A percentile compares a stretch with the other conserved stretches of the same genome.
These are phyloP conservation scores for Macrosiphum euphorbiae DNA, from an alignment of 2,888 invertebrate species.

Conservation along the genomic window DNA sequence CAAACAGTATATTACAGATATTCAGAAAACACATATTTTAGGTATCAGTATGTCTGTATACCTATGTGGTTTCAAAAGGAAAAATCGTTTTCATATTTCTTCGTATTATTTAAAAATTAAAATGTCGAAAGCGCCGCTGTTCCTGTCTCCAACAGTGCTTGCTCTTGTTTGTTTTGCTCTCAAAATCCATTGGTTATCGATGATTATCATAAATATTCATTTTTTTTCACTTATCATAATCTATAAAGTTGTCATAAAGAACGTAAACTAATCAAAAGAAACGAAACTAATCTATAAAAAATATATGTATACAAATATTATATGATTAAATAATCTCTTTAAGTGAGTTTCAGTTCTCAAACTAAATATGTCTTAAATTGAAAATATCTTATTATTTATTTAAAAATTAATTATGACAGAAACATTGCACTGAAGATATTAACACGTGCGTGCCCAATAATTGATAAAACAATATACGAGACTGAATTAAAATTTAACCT, in stretches of 20 bases:
- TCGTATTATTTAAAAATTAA: neutral
- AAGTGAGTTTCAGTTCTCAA: neutral
- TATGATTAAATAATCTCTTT: neutral
- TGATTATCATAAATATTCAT: neutral
- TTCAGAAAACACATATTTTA: neutral
- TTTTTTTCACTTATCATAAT: neutral
- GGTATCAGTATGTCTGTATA: neutral
- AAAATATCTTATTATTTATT: neutral
- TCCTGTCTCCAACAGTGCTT: neutral
- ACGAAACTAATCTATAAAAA: neutral
- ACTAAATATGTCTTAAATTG: neutral
- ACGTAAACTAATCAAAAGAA: neutral
- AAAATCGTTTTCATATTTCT: neutral
- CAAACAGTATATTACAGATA: neutral
- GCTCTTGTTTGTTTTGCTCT: neutral
- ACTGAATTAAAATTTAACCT: constrained; percentile 6
- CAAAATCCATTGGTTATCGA: neutral
- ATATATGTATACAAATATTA: neutral
- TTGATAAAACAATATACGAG: neutral
- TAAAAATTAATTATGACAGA: neutral
- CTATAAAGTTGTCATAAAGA: neutral
- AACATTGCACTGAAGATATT: neutral
- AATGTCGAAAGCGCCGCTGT: neutral
- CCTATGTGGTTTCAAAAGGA: neutral
- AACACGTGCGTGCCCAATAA: neutral